Percentiles rank a stretch among this genome's conserved stretches.
These are phyloP conservation scores for Scalopus aquaticus DNA, from an alignment of 2,113 vertebrate species.

Conservation along the genomic window DNA sequence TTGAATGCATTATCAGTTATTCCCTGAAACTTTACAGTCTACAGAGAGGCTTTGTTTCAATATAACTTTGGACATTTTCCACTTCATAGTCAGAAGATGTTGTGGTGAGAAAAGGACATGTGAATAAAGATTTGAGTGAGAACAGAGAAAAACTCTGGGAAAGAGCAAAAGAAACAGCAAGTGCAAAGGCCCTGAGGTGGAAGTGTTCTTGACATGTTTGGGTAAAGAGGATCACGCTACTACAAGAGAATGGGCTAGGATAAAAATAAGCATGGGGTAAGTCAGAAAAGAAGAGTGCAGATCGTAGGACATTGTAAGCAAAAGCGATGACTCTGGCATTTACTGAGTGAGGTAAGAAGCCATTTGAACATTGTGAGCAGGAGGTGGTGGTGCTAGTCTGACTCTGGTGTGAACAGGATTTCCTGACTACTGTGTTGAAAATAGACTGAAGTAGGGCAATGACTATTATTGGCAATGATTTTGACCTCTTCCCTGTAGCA, in stretches of 20 bases:
- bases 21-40: too few relatives aligned
- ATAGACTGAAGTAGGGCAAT: conserved; percentile 59
- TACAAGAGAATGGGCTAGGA: not conserved
- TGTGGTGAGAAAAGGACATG: not conserved
- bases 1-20: too few relatives aligned
- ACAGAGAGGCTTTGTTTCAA: too few relatives aligned
- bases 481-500: conserved; percentile 43
- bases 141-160: not conserved
- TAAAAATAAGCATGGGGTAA: not conserved
- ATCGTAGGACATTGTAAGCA: not conserved
- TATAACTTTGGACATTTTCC: too few relatives aligned
- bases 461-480: conserved; percentile 59
- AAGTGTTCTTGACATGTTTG: not conserved
- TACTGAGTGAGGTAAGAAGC: not conserved
- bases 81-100: too few relatives aligned
- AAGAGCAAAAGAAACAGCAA: not conserved
- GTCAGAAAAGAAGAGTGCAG: not conserved
- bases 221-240: not conserved
- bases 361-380: not conserved
- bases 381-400: not conserved
- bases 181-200: not conserved
- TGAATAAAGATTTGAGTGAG: not conserved
- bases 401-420: not conserved
- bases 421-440: not conserved
- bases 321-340: not conserved